phyloP scores from a whole-genome alignment of 2,113 vertebrate genomes.

The Lethenteron camtschaticum region DNA sequence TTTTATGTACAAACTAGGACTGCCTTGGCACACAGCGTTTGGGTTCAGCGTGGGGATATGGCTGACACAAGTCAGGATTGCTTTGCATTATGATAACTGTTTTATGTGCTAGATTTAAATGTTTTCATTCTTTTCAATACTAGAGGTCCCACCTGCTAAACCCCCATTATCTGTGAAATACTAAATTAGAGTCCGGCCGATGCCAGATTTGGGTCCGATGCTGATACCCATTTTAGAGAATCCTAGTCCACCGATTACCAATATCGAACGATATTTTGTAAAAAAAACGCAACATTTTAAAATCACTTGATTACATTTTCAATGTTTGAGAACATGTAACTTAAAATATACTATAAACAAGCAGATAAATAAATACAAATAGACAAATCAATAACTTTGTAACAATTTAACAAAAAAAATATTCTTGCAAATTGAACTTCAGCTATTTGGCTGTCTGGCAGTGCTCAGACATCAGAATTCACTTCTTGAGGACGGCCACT shows the following conservation, averaged over 20 bases:
- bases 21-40: too few species aligned
- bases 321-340: neutral
- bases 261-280: constrained; percentile 1
- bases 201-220: constrained; percentile 1
- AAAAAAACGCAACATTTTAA: neutral
- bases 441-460: neutral
- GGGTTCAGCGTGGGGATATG: too few species aligned
- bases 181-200: neutral
- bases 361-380: neutral
- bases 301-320: neutral
- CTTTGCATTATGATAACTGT: too few species aligned
- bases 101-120: too few species aligned
- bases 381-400: neutral
- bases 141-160: too few species aligned
- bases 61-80: too few species aligned
- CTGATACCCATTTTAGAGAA: neutral
- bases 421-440: constrained; percentile 1
- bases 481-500: neutral
- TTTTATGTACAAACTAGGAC: too few species aligned
- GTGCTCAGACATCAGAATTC: constrained; percentile 1
- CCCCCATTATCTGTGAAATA: too few species aligned
- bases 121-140: too few species aligned
- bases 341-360: neutral
- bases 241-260: neutral
- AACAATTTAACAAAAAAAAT: constrained; percentile 1